Conservation (phyloP, 2,113 vertebrate species). For the Microtus ochrogaster region DNA sequence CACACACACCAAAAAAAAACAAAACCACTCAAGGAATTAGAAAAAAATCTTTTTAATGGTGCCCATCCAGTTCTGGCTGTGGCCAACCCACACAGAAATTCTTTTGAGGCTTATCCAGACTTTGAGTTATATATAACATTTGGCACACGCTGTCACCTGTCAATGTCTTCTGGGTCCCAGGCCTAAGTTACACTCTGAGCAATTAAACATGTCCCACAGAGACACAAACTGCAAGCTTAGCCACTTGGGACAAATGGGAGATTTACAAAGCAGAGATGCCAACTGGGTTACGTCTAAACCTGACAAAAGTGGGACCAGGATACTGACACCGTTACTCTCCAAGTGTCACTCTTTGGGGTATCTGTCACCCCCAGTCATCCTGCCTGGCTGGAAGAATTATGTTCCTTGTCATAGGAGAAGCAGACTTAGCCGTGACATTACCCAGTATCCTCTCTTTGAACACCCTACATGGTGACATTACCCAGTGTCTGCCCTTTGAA, state of each 20-base stretch:
- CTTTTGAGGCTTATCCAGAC: background rate
- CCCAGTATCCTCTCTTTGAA: too few relatives aligned
- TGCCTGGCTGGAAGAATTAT: background rate
- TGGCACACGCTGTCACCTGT: background rate
- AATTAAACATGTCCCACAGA: background rate
- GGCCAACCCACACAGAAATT: background rate
- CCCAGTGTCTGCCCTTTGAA: too few relatives aligned
- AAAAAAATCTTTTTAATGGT: background rate
- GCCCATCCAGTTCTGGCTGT: background rate
- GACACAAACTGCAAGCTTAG: background rate
- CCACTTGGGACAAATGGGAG: background rate
- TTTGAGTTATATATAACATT: background rate
- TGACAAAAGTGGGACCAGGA: too few relatives aligned
- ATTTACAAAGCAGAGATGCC: background rate
- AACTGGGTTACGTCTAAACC: background rate
- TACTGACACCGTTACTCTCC: background rate
- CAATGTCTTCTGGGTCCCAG: background rate
- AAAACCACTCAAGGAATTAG: background rate
- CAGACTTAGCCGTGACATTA: background rate
- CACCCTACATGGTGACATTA: too few relatives aligned
- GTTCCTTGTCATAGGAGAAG: background rate
- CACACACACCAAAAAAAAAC: too few relatives aligned
- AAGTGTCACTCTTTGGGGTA: background rate
- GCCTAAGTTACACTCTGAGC: background rate
- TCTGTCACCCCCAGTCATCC: background rate